Base-by-base conservation (phyloP, 2,113 vertebrate species). In the Silurus asotus region DNA sequence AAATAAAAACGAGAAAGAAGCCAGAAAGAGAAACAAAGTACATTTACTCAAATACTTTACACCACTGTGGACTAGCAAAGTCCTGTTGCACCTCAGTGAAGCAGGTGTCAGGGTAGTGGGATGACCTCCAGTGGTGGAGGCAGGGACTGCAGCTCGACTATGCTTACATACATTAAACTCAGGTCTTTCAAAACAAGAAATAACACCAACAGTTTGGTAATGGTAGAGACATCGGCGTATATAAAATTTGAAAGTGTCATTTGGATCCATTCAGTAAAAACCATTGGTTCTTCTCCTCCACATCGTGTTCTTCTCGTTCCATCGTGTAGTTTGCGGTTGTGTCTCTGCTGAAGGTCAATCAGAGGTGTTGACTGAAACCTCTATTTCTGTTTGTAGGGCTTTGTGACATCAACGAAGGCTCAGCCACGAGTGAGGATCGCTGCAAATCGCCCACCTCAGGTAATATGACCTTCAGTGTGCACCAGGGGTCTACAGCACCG, bases 391-490 rank as follows among this genome's bases (percentile, higher is more conserved):
- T 3, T 88, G 90, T 95, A 94, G 98, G 98, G 93, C 95, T 99
- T 5, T 98, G 97, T 88, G 98, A 99, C 88, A 99, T 99, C 89
- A 99, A 95, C 81, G 98, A 99, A 93, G 96, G 96, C 81, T 96
- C 96, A 0, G 85, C 95, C 59, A 96, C 97, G 53, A 96, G 97
- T 86, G 98, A 99, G 85, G 98, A 99, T 90, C 97, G 97, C 91
- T 99, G 98, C 95, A 99, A 99, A 90, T 99, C 98, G 0, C 98
- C 98, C 8, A 99, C 98, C 78, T 99, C 98, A 94, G 97, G 98
- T 99, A 98, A 96, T 91, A 87, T 87, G 87, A 92, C 89, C 93
- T 92, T 92, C 90, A 89, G 87, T 53, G 85, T 79, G 45, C 48
- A 7, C 28, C 53, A 59, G 19, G 25, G 58, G 55, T 19, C 11